Evolutionary conservation across 2,888 invertebrate species (phyloP).

Genomic region (Malthinus seriepunctatus): DNA sequence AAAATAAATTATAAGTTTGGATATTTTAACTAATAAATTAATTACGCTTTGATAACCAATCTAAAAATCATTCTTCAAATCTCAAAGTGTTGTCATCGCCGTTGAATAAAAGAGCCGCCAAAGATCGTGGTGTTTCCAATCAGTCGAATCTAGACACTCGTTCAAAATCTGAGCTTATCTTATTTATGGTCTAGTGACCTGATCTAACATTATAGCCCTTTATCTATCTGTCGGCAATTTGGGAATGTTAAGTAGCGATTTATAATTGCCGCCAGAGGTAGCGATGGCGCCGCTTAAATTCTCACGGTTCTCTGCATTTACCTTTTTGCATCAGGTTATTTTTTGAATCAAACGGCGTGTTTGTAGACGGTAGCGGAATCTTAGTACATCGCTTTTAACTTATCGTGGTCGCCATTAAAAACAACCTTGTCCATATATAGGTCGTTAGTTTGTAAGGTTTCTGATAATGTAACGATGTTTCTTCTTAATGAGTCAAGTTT

Average conservation of each 20-base stretch:
- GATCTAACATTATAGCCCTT: conserved; percentile 49
- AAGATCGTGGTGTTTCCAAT: conserved; percentile 45
- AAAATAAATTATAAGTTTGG: conserved; percentile 15
- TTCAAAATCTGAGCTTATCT: conserved; percentile 52
- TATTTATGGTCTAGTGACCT: conserved; percentile 52
- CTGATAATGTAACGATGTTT: conserved; percentile 45
- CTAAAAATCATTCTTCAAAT: conserved; percentile 45
- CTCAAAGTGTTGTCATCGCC: conserved; percentile 45
- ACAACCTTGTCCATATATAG: conserved; percentile 47
- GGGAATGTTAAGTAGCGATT: conserved; percentile 53
- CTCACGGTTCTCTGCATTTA: conserved; percentile 40
- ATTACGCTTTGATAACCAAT: conserved; percentile 39
- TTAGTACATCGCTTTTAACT: conserved; percentile 51
- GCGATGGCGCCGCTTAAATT: conserved; percentile 43
- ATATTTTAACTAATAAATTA: conserved; percentile 29
- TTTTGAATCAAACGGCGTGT: conserved; percentile 41
- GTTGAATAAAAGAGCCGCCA: conserved; percentile 46
- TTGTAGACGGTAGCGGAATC: conserved; percentile 53
- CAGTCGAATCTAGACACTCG: conserved; percentile 50
- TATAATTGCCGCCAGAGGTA: conserved; percentile 49
- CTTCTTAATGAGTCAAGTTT: conserved; percentile 48
- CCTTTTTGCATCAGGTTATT: conserved; percentile 31
- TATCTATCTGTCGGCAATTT: conserved; percentile 48
- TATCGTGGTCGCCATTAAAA: conserved; percentile 52
- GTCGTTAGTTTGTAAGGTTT: conserved; percentile 47